Conservation (phyloP, 2,888 invertebrate species). For the Caenorhabditis panamensis region DNA sequence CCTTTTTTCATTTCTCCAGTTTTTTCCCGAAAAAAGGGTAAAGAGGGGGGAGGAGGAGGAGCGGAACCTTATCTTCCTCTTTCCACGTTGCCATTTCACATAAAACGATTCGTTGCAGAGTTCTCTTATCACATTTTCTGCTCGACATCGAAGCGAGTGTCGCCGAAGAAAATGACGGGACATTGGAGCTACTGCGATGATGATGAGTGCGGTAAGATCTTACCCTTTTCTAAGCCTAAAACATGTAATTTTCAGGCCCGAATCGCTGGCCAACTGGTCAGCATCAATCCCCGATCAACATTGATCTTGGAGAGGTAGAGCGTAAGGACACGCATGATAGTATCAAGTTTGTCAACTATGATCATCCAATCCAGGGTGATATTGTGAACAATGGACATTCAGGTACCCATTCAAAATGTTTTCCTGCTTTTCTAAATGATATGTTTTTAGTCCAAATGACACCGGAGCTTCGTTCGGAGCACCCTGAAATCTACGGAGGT, state of each 20-base stretch:
- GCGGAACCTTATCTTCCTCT: conserved; percentile 28
- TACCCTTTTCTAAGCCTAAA: not conserved
- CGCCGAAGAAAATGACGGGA: conserved; percentile 62
- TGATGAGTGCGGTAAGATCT: conserved; percentile 72
- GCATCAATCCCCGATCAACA: conserved; percentile 78
- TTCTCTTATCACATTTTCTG: conserved; percentile 56
- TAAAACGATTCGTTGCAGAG: conserved; percentile 33
- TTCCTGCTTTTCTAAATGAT: not conserved
- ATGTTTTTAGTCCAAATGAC: conserved; percentile 76
- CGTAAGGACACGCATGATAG: conserved; percentile 68
- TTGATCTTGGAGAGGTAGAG: conserved; percentile 69
- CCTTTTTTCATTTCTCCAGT: conserved; percentile 2
- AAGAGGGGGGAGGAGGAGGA: not conserved
- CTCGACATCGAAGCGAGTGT: conserved; percentile 47
- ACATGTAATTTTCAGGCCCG: conserved; percentile 54
- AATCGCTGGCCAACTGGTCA: conserved; percentile 70
- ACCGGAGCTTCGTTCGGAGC: conserved; percentile 70
- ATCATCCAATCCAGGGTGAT: conserved; percentile 73
- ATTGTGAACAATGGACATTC: conserved; percentile 80
- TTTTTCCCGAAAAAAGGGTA: conserved; percentile 26
- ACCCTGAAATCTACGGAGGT: conserved; percentile 79
- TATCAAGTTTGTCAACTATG: conserved; percentile 78
- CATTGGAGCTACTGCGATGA: conserved; percentile 79
- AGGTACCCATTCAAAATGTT: conserved; percentile 45
- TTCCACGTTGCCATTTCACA: conserved; percentile 35